Base-by-base conservation (phyloP, 2,797 vertebrate species). In the Helostoma temminkii region DNA sequence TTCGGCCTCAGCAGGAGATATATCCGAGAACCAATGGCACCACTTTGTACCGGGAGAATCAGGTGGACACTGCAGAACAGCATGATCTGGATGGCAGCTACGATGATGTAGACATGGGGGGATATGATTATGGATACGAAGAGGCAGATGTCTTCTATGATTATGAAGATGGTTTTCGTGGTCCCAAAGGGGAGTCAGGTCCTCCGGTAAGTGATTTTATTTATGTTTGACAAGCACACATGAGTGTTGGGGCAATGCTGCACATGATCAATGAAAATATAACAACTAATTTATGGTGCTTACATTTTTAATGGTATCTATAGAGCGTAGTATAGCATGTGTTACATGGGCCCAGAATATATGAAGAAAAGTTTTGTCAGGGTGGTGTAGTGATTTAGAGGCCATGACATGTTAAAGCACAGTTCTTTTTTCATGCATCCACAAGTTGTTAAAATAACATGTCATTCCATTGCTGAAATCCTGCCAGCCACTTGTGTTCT, bases 151-250 rank as follows among this genome's bases (percentile, higher is more conserved):
- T 93, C 85, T 82, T 96, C 74, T 95, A 96, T 25, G 94, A 96
- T 74, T 94, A 95, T 41, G 95, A 95, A 54, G 93, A 92, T 71
- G 81, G 81, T 58, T 88, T 95, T 43, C 93, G 55, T 84, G 97
- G 97, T 85, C 94, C 94, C 59, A 99, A 98, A 95, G 98, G 98
- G 88, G 97, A 99, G 76, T 91, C 94, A n/a, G 98, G 98, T 90
- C 92, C 88, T 86, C 92, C 94, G 78, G 97, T 99, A 95, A 97
- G 97, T 96, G 12, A 71, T 85, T 67, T 14, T 59, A 67, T 84
- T 56, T 30, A 63, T 72, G 54, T 82, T 77, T 81, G 21, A 37
- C 43, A 36, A 70, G 47, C 42, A 48, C 7, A 14, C 41, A n/a
- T 64, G 26, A 53, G 4, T 47, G 24, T 63, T 57, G 25, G 57